Conservation (phyloP, 2,797 vertebrate species). For the Octomys mimax region DNA sequence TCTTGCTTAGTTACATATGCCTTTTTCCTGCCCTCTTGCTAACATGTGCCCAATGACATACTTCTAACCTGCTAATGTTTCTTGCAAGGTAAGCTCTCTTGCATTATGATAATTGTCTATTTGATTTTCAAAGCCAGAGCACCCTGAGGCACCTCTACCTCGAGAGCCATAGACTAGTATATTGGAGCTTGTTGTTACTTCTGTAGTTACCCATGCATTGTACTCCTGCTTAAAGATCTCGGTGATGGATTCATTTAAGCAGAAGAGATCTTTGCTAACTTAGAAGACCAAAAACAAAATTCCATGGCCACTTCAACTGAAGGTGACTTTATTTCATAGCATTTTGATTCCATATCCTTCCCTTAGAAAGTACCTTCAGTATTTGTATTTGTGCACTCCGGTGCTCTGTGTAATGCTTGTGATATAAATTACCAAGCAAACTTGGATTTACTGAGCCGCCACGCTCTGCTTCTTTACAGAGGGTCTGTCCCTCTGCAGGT, state of each 20-base stretch:
- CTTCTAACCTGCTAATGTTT: slow-evolving; percentile 89
- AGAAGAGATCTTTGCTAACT: slow-evolving; percentile 65
- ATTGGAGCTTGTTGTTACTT: slow-evolving; percentile 56
- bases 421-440: slow-evolving; percentile 26
- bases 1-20: slow-evolving; percentile 86
- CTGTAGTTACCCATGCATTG: slow-evolving; percentile 37
- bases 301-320: slow-evolving; percentile 62
- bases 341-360: slow-evolving; percentile 32
- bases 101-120: slow-evolving; percentile 87
- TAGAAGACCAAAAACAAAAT: slow-evolving; percentile 73
- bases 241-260: slow-evolving; percentile 67
- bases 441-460: slow-evolving; percentile 51
- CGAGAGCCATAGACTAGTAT: slow-evolving; percentile 53
- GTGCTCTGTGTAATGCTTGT: slow-evolving; percentile 20
- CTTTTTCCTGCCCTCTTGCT: slow-evolving; percentile 90
- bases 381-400: slow-evolving; percentile 6
- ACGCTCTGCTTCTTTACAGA: slow-evolving; percentile 40
- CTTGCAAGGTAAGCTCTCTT: slow-evolving; percentile 91
- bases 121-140: slow-evolving; percentile 84
- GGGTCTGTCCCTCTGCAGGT: background rate
- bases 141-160: slow-evolving; percentile 74
- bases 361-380: slow-evolving; percentile 65
- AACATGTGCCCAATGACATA: slow-evolving; percentile 88
- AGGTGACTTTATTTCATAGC: slow-evolving; percentile 54
- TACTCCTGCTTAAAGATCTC: slow-evolving; percentile 73